These are phyloP conservation scores for Neomonachus schauinslandi DNA, from an alignment of 2,113 vertebrate genomes.

Conservation along the genomic window DNA sequence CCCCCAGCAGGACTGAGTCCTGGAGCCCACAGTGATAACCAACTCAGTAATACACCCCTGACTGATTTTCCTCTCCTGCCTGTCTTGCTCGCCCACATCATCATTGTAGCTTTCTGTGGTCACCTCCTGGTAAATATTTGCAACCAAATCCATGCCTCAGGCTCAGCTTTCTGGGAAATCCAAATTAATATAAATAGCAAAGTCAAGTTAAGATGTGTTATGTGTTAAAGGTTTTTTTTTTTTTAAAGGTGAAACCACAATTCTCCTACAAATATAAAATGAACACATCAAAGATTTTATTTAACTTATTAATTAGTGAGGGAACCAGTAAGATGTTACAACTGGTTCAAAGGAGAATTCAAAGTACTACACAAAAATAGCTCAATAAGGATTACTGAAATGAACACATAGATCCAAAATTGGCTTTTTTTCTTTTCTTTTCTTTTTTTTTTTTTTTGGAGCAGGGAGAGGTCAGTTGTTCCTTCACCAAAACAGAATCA, in stretches of 20 bases:
- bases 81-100: not conserved
- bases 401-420: not conserved
- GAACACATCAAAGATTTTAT: constrained; percentile 36
- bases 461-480: not conserved
- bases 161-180: not conserved
- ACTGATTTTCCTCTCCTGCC: not conserved
- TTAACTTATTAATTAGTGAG: constrained; percentile 51
- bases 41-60: not conserved
- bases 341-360: constrained; percentile 39
- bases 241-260: not conserved
- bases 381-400: not conserved
- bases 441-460: not conserved
- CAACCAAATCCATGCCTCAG: not conserved
- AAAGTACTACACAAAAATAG: not conserved
- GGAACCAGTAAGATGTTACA: not conserved
- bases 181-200: constrained; percentile 4
- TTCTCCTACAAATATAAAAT: not conserved
- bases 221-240: not conserved
- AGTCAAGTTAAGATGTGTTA: not conserved
- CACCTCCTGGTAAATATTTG: not conserved
- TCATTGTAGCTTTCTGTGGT: not conserved
- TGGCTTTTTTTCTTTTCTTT: not conserved
- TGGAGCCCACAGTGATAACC: not conserved
- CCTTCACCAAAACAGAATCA: not conserved
- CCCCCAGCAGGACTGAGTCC: not conserved